Percentiles rank a stretch among this genome's conserved stretches.
phyloP scores from a whole-genome alignment of 1,140 invertebrate species.

The Aphidius gifuensis region DNA sequence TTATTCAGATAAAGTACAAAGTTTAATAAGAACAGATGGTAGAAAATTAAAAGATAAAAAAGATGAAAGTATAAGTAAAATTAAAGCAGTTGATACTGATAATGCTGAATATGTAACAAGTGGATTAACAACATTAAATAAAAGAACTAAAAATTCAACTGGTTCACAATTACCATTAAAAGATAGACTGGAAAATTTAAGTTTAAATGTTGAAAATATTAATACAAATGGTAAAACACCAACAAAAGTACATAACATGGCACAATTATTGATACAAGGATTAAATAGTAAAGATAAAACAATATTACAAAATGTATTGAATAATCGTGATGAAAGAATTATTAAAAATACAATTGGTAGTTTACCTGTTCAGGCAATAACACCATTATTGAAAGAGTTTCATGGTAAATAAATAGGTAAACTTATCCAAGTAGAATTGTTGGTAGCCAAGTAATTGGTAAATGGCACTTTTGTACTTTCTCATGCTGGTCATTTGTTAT shows the following conservation, averaged over 20 bases:
- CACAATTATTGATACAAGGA: conserved; percentile 72
- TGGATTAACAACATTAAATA: conserved; percentile 29
- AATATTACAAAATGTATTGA: conserved; percentile 60
- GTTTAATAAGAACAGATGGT: conserved; percentile 56
- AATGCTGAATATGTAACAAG: conserved; percentile 55
- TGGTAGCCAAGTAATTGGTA: conserved; percentile 57
- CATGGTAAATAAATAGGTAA: too few species aligned
- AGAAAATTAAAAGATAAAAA: conserved; percentile 48
- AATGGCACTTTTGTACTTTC: conserved; percentile 58
- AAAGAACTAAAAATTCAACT: conserved; percentile 49
- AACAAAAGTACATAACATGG: conserved; percentile 63
- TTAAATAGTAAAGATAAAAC: conserved; percentile 73
- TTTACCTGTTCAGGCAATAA: conserved; percentile 62
- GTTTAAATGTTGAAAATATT: conserved; percentile 53
- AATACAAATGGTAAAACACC: conserved; percentile 52
- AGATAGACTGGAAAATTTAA: conserved; percentile 69
- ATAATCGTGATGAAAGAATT: conserved; percentile 56
- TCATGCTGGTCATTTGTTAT: conserved; percentile 63
- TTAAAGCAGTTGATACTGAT: conserved; percentile 49
- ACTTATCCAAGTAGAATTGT: conserved; percentile 43
- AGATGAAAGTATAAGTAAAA: conserved; percentile 51
- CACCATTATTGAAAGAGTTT: conserved; percentile 62
- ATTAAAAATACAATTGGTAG: conserved; percentile 63
- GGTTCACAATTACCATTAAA: conserved; percentile 72
- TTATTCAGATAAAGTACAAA: conserved; percentile 58